Evolutionary conservation across 2,888 invertebrate species (phyloP), one percentile per base, ranked within the genome.

Genomic region (Poecilobothrus nobilitatus): DNA sequence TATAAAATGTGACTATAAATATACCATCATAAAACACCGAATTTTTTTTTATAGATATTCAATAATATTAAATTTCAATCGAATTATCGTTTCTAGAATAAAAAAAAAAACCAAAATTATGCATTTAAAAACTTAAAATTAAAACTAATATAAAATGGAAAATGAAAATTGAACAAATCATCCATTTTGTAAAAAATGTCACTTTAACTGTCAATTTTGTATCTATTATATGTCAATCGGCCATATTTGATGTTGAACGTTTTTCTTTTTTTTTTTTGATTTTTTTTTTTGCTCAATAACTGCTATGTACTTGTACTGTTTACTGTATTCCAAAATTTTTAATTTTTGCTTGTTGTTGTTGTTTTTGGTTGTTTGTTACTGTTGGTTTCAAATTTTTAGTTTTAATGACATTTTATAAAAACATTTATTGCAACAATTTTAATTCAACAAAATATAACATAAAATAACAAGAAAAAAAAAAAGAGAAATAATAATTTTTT

Each of bases 211-310:
- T 53, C 53, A 53, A 53, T 53, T 53, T 53, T n/a, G 53, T n/a
- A 53, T 53, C 53, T 53, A 53, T 53, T 53, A 53, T 53, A 53
- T 53, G 53, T 53, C 53, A 53, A 53, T 53, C 53, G 53, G 53
- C 53, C 53, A 53, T 53, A 53, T 53, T 53, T 53, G 18, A 53
- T 53, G 18, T 53, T 6, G 12, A 53, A 15, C 2, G 9, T 53
- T 37, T 37, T 1, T 7, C 8, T 34, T 34, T 34, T 34, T 34
- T 37, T 10, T 37, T 37, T 37, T 5, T 37, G 2, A 10, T 37
- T 37, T 37, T 37, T 7, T 34, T 37, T 10, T 53, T 53, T 53
- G 53, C 18, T 53, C 53, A 6, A 18, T 18, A 53, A 53, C n/a
- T 12, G 3, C 6, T 15, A 12, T 10, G 15, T 15, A 44, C 15